A percentile compares a stretch with the other conserved stretches of the same genome.
Evolutionary conservation across 1,140 invertebrate species (phyloP).

Genomic region (Uloborus diversus): DNA sequence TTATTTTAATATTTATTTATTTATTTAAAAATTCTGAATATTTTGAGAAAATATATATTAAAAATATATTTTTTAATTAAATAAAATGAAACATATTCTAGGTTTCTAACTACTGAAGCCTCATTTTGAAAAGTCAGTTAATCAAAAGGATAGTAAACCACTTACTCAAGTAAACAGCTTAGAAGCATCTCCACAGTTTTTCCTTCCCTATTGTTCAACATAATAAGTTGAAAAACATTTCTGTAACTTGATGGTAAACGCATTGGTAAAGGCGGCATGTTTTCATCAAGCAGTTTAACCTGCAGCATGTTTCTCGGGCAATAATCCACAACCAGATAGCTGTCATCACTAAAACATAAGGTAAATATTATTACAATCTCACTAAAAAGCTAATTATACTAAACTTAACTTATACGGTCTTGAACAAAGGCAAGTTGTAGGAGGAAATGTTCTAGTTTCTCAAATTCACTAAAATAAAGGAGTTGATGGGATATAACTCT

Average conservation of each 20-base stretch:
- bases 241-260: conserved; percentile 68
- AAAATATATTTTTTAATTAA: neutral
- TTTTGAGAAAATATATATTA: neutral
- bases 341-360: conserved; percentile 73
- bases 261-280: conserved; percentile 62
- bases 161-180: conserved; percentile 76
- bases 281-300: conserved; percentile 68
- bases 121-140: no score
- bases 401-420: no score
- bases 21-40: neutral
- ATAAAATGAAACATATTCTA: no score
- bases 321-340: conserved; percentile 81
- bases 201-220: conserved; percentile 82
- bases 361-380: conserved; percentile 5
- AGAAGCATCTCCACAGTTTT: conserved; percentile 82
- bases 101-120: no score
- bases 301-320: conserved; percentile 82
- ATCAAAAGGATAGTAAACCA: no score
- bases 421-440: no score
- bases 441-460: no score
- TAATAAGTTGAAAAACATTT: conserved; percentile 79
- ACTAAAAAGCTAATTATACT: neutral
- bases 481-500: no score
- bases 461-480: no score
- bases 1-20: neutral